Conservation (phyloP, 2,888 invertebrate species). For the Eugnorisma glareosa region DNA sequence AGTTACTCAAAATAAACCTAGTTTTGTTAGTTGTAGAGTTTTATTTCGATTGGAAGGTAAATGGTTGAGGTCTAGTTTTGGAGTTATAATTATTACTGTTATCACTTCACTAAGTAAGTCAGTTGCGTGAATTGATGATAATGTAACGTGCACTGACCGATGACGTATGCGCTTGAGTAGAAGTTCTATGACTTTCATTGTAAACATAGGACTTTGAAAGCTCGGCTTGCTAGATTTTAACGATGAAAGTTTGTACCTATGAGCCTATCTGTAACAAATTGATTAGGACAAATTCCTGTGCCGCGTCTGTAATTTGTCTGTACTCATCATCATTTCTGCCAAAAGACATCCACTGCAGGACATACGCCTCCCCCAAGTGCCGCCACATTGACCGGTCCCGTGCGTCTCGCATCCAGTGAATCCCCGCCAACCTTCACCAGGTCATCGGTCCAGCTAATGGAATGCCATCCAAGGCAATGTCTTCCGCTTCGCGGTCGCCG, state of each 20-base stretch:
- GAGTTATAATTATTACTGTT: slow-evolving; percentile 73
- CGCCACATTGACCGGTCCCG: no score
- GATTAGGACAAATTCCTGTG: neutral
- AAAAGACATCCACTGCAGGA: no score
- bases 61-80: slow-evolving; percentile 61
- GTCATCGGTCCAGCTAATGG: no score
- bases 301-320: neutral
- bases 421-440: no score
- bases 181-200: neutral
- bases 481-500: no score
- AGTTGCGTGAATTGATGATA: slow-evolving; percentile 78
- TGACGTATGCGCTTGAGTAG: slow-evolving; percentile 23
- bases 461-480: no score
- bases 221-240: neutral
- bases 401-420: no score
- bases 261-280: neutral
- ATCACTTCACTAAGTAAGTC: slow-evolving; percentile 77
- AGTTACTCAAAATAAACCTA: neutral
- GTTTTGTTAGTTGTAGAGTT: neutral
- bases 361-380: no score
- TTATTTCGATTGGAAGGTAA: slow-evolving; percentile 28
- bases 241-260: no score
- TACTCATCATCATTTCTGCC: no score
- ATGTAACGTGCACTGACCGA: slow-evolving; percentile 67
- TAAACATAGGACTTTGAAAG: neutral